Percentiles rank a stretch among this genome's conserved stretches.
Evolutionary conservation across 2,888 invertebrate genomes (phyloP).

Genomic region (Drosophila bunnanda): DNA sequence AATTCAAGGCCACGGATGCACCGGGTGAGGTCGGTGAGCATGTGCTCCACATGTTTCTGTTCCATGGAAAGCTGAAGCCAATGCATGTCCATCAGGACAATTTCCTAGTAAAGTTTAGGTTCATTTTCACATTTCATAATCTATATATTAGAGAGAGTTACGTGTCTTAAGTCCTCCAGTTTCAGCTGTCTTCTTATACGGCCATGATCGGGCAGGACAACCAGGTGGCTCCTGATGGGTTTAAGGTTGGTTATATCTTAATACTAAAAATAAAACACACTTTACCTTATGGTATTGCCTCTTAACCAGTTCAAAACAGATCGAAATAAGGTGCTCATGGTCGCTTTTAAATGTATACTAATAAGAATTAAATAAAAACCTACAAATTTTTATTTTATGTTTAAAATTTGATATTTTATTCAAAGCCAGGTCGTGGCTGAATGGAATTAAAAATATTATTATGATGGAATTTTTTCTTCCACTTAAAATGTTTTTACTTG

Average conservation of each 20-base stretch:
- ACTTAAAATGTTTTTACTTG: background rate
- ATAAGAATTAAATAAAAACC: background rate
- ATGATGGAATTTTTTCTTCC: no score
- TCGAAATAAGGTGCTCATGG: constrained; percentile 10
- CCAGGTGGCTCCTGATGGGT: background rate
- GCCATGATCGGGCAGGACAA: constrained; percentile 1
- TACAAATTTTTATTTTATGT: background rate
- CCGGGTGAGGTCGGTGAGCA: constrained; percentile 60
- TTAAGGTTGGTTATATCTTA: no score
- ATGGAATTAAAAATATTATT: background rate
- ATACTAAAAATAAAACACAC: background rate
- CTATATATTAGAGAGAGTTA: constrained; percentile 10
- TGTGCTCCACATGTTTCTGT: constrained; percentile 50
- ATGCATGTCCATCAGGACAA: constrained; percentile 23
- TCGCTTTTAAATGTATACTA: background rate
- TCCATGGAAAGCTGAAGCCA: constrained; percentile 19
- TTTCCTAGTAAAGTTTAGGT: constrained; percentile 36
- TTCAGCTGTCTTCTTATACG: constrained; percentile 24
- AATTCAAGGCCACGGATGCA: constrained; percentile 61
- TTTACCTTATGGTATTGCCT: constrained; percentile 13
- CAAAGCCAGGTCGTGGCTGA: background rate
- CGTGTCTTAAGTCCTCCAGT: constrained; percentile 48
- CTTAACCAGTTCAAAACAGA: constrained; percentile 8
- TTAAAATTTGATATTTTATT: constrained; percentile 2
- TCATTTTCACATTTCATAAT: background rate